These are phyloP conservation scores for Dipodomys spectabilis DNA, from an alignment of 2,113 vertebrate species.

Conservation along the genomic window DNA sequence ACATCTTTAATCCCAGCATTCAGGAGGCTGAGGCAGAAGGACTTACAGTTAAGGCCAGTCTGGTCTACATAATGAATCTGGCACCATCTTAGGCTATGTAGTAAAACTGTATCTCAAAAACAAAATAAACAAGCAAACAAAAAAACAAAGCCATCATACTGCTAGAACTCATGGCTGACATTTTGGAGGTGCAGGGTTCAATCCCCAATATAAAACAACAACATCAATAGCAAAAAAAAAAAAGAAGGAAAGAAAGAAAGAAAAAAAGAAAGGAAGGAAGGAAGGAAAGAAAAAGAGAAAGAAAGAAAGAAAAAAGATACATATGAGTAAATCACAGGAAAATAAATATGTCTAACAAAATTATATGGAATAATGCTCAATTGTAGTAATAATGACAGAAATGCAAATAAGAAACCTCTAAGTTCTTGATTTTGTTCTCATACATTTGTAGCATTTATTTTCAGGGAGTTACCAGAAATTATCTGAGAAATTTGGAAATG, in stretches of 20 bases:
- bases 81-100: neutral
- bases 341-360: constrained; percentile 1
- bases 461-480: neutral
- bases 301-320: neutral
- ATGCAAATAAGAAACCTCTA: neutral
- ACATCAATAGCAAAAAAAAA: neutral
- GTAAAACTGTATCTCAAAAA: neutral
- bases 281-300: no score
- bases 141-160: no score
- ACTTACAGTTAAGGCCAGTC: no score
- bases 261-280: no score
- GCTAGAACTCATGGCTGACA: no score
- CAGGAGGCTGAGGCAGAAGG: no score
- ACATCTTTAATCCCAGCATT: no score
- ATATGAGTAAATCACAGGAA: neutral
- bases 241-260: no score
- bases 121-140: neutral
- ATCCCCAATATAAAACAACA: neutral
- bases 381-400: neutral
- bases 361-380: neutral
- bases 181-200: neutral
- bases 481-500: neutral
- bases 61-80: neutral
- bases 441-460: neutral
- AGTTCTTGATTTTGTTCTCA: neutral